phyloP scores from a whole-genome alignment of 2,888 invertebrate genomes.

The Phyllotreta cruciferae region DNA sequence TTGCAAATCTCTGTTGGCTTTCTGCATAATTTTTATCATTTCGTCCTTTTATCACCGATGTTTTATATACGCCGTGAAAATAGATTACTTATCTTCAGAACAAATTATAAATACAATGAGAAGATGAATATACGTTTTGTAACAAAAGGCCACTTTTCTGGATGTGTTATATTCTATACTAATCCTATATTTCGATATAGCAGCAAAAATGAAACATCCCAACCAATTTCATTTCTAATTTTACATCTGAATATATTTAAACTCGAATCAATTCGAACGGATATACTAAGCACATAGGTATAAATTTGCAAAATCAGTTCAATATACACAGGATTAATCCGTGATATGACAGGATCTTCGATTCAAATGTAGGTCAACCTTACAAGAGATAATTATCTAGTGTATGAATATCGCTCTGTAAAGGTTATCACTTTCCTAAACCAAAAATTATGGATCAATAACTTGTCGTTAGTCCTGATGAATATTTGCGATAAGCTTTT shows the following conservation, averaged over 20 bases:
- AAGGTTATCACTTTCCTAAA: constrained; percentile 16
- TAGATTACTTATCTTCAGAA: constrained; percentile 30
- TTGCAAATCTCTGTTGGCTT: constrained; percentile 17
- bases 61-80: constrained; percentile 17
- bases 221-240: not conserved
- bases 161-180: constrained; percentile 16
- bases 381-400: constrained; percentile 13
- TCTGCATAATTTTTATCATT: constrained; percentile 25
- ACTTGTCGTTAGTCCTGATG: constrained; percentile 15
- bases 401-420: constrained; percentile 7
- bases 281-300: too few species aligned
- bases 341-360: constrained; percentile 5
- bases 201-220: not conserved
- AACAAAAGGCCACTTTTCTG: constrained; percentile 30
- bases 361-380: constrained; percentile 5
- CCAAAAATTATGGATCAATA: constrained; percentile 16
- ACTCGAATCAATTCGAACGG: too few species aligned
- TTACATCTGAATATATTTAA: too few species aligned
- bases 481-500: constrained; percentile 26
- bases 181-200: constrained; percentile 6
- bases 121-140: constrained; percentile 25
- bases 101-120: constrained; percentile 26
- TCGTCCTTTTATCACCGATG: constrained; percentile 15
- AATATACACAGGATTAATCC: not conserved
- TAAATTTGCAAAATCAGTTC: not conserved